Conservation (phyloP, 2,888 invertebrate genomes). For the Drosophila antonietae region DNA sequence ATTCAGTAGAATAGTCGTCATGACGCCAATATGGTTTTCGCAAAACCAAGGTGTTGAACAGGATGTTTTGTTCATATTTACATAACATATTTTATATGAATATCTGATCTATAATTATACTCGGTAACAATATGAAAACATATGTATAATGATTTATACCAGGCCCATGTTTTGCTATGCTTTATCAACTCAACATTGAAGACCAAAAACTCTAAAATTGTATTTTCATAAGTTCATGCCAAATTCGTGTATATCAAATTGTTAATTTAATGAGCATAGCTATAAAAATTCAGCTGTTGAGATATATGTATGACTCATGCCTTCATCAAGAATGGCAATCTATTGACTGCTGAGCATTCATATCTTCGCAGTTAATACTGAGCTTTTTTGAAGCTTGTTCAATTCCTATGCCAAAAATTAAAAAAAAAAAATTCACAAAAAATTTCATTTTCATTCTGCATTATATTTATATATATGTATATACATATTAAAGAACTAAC, state of each 20-base stretch:
- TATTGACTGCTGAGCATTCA: background rate
- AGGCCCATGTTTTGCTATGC: too few relatives aligned
- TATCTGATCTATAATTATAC: background rate
- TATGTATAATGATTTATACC: too few relatives aligned
- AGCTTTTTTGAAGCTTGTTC: too few relatives aligned
- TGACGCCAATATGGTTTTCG: background rate
- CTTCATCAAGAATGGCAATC: background rate
- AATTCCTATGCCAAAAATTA: accelerated
- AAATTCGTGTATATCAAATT: too few relatives aligned
- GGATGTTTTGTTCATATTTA: background rate
- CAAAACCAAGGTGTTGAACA: background rate
- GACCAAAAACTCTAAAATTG: too few relatives aligned
- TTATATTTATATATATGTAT: conserved; percentile 9
- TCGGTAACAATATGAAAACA: background rate
- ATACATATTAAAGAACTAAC: conserved; percentile 21
- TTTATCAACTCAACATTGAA: too few relatives aligned
- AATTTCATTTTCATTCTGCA: conserved; percentile 28
- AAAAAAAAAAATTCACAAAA: background rate
- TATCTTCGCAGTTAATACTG: background rate
- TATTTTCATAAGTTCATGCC: too few relatives aligned
- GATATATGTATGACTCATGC: background rate
- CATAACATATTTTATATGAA: background rate
- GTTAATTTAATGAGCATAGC: too few relatives aligned
- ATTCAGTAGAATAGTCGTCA: conserved; percentile 4
- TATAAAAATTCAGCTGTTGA: background rate